Evolutionary conservation across 2,113 vertebrate species (phyloP).

Genomic region (Callionymus lyra): DNA sequence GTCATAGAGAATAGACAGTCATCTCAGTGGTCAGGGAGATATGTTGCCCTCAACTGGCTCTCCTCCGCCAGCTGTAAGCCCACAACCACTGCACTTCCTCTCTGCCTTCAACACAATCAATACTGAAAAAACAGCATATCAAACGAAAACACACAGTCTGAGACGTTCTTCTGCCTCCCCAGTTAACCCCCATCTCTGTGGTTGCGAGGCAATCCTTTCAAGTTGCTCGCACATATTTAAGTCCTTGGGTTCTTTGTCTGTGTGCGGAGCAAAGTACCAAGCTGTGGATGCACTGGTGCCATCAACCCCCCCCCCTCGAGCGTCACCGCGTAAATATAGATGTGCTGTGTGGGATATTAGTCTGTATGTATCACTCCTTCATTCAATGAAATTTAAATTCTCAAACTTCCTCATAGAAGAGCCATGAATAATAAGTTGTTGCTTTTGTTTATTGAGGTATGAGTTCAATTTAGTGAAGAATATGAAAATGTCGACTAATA

Average conservation of each 20-base stretch:
- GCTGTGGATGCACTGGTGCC: constrained; percentile 55
- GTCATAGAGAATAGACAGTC: constrained; percentile 52
- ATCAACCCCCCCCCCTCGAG: constrained; percentile 42
- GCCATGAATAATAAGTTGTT: no score
- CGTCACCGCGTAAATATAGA: constrained; percentile 36
- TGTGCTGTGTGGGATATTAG: constrained; percentile 4
- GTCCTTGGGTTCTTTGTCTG: constrained; percentile 61
- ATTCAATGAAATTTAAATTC: no score
- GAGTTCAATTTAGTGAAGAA: no score
- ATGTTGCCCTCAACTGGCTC: constrained; percentile 48
- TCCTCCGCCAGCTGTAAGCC: constrained; percentile 62
- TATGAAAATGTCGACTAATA: no score
- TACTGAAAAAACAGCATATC: constrained; percentile 57
- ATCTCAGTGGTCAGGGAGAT: constrained; percentile 58
- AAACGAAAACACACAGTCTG: constrained; percentile 56
- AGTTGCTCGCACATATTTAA: constrained; percentile 57
- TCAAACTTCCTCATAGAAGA: no score
- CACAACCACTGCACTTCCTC: constrained; percentile 52
- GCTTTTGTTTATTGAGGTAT: no score
- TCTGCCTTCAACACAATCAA: constrained; percentile 59
- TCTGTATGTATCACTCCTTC: no score
- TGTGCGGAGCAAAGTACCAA: constrained; percentile 43
- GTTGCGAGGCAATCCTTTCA: constrained; percentile 63
- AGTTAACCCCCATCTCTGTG: constrained; percentile 63
- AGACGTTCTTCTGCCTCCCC: constrained; percentile 57